Conservation (phyloP, 1,140 invertebrate genomes). For the Pogonomyrmex californicus region DNA sequence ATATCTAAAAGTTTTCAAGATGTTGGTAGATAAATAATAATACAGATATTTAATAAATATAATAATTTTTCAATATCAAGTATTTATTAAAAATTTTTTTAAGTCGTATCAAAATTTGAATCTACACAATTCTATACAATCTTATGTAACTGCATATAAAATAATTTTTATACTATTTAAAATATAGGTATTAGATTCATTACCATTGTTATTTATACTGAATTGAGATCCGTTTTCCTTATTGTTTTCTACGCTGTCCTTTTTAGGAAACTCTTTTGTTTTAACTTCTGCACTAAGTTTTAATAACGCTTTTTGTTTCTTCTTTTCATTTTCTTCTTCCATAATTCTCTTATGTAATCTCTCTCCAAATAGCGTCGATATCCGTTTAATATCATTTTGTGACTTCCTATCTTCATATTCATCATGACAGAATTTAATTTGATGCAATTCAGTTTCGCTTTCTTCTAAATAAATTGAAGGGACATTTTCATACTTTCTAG, state of each 20-base stretch:
- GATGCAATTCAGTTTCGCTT: slow-evolving; percentile 6
- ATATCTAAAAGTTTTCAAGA: not conserved
- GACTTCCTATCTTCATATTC: slow-evolving; percentile 56
- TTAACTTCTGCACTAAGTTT: slow-evolving; percentile 1
- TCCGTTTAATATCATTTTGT: slow-evolving; percentile 49
- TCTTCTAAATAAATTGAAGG: not conserved
- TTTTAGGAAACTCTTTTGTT: not conserved
- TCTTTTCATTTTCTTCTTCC: slow-evolving; percentile 70
- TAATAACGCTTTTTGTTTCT: slow-evolving; percentile 29
- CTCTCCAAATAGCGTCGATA: slow-evolving; percentile 79
- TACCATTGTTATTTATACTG: not conserved
- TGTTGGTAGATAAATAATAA: not conserved
- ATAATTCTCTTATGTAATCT: slow-evolving; percentile 78
- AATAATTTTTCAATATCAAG: slow-evolving; percentile 3
- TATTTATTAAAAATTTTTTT: not conserved
- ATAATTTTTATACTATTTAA: slow-evolving; percentile 7
- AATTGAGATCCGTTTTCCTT: slow-evolving; percentile 71
- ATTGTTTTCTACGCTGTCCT: slow-evolving; percentile 56
- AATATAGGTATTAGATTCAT: slow-evolving; percentile 33
- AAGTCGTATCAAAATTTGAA: not conserved
- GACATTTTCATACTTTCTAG: not conserved
- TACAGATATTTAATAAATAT: not conserved
- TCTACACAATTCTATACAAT: slow-evolving; percentile 5
- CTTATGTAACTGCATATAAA: not conserved
- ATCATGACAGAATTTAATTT: not conserved